Percentiles rank a stretch among this genome's conserved stretches.
These are phyloP conservation scores for Xanthostigma xanthostigma DNA, from an alignment of 2,888 invertebrate species.

Conservation along the genomic window DNA sequence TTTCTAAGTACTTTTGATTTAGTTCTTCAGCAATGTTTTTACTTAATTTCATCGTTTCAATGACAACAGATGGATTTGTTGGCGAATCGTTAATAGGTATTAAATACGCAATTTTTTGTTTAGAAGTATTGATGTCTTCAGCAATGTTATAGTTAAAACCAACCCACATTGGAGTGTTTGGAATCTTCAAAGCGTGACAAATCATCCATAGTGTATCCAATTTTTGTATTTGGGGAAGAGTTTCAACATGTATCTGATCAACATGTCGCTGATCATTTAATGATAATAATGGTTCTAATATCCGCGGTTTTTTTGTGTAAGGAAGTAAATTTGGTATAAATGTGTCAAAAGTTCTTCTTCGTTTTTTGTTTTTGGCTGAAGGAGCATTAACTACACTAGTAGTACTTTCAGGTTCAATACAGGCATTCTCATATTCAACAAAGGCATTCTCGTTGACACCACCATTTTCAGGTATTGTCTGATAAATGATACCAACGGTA, in stretches of 20 bases:
- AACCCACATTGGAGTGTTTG: constrained; percentile 16
- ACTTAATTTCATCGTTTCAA: constrained; percentile 16
- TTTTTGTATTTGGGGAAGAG: neutral
- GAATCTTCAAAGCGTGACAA: constrained; percentile 9
- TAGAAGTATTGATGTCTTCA: constrained; percentile 9
- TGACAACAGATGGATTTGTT: constrained; percentile 16
- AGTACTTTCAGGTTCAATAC: neutral
- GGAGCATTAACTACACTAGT: too few relatives aligned
- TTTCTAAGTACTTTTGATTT: constrained; percentile 10
- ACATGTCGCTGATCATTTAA: neutral
- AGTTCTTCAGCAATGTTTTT: constrained; percentile 10
- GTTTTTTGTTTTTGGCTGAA: constrained; percentile 1
- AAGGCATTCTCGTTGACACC: constrained; percentile 2
- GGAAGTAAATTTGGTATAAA: neutral
- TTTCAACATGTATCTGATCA: too few relatives aligned
- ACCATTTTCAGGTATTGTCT: constrained; percentile 8
- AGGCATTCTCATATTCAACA: neutral
- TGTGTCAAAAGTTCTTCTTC: constrained; percentile 4
- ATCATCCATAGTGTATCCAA: constrained; percentile 13
- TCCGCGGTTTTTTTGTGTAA: constrained; percentile 1
- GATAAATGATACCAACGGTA: too few relatives aligned
- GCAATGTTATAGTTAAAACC: constrained; percentile 15
- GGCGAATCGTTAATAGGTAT: constrained; percentile 17
- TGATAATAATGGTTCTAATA: neutral
- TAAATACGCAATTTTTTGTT: constrained; percentile 16